Percentiles rank a stretch among this genome's conserved stretches.
Evolutionary conservation across 2,797 vertebrate genomes (phyloP).

Genomic region (Bradypodion ventrale): DNA sequence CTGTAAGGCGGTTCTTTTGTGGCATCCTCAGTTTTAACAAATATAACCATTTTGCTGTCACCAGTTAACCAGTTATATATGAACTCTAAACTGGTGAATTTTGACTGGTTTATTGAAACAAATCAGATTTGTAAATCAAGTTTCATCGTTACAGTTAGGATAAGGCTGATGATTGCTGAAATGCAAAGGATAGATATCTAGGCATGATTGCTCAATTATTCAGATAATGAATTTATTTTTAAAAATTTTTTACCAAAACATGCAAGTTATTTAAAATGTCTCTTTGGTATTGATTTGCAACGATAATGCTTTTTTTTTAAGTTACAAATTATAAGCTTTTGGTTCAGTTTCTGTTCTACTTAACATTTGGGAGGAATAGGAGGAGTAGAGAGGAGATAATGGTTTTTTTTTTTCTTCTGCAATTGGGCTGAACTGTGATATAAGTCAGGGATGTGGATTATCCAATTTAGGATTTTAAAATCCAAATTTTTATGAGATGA

Average conservation of each 20-base stretch:
- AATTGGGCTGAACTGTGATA: not conserved
- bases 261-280: not conserved
- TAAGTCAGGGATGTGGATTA: too few relatives aligned
- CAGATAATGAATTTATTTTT: not conserved
- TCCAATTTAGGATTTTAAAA: not conserved
- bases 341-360: not conserved
- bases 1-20: too few relatives aligned
- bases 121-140: not conserved
- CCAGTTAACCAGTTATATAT: too few relatives aligned
- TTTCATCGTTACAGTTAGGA: not conserved
- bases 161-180: not conserved
- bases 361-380: not conserved
- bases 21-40: too few relatives aligned
- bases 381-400: too few relatives aligned
- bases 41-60: too few relatives aligned
- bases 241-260: not conserved
- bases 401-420: not conserved
- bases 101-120: not conserved
- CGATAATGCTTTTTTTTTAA: not conserved
- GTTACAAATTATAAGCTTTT: not conserved
- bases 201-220: not conserved
- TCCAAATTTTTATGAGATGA: not conserved
- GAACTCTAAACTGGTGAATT: not conserved
- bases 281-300: not conserved
- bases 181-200: not conserved